Conservation (phyloP, 2,797 vertebrate genomes). For the Phalloptychus januarius region DNA sequence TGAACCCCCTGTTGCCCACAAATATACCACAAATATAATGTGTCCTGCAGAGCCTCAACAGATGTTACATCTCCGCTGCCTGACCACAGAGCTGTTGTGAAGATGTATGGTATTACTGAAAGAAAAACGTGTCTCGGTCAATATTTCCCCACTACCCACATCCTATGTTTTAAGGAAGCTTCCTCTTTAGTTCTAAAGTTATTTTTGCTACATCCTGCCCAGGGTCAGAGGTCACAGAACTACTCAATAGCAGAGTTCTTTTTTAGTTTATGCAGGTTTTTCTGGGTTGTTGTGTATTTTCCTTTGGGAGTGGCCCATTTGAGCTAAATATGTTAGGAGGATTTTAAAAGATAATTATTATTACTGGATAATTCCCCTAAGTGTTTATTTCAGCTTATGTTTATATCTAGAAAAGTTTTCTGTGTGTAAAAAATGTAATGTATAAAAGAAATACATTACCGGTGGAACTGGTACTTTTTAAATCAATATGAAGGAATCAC, state of each 20-base stretch:
- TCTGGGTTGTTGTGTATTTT: background rate
- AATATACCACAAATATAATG: too few species aligned
- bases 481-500: too few species aligned
- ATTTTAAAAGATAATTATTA: background rate
- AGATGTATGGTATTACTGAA: conserved; percentile 57
- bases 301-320: background rate
- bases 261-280: background rate
- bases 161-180: conserved; percentile 78
- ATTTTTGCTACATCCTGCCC: conserved; percentile 77
- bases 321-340: background rate
- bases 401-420: background rate
- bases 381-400: background rate
- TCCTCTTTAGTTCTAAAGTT: conserved; percentile 71
- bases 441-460: too few species aligned
- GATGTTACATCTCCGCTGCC: conserved; percentile 12
- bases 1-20: conserved; percentile 14
- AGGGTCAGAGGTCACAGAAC: conserved; percentile 55
- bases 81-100: conserved; percentile 26
- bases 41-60: conserved; percentile 5
- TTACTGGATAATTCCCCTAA: background rate
- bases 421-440: background rate
- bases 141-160: conserved; percentile 68
- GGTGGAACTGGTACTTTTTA: too few species aligned
- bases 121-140: conserved; percentile 51
- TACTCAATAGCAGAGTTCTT: conserved; percentile 44